Evolutionary conservation across 2,797 vertebrate genomes (phyloP), one percentile per base, ranked within the genome.

Genomic region (Gouania willdenowi): DNA sequence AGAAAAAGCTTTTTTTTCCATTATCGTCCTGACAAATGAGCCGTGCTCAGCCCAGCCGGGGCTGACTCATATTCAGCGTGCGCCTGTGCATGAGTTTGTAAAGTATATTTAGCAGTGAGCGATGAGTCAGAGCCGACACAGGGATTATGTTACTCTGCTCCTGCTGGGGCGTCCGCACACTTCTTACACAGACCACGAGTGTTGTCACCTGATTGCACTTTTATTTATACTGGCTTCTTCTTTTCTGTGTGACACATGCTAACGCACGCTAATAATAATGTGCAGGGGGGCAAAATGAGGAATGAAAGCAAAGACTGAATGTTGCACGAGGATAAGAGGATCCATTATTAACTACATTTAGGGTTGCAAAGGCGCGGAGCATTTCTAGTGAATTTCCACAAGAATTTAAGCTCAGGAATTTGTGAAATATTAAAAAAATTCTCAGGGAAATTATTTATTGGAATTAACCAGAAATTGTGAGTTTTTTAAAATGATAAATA

Each of bases 51-150:
- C 70, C n/a, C n/a, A n/a, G 58, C 3, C 52, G 43, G 29, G 22
- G 63, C 66, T 83, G 83, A 83, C 68, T 81, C 75, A 83, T 53
- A 15, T 54, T 49, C 50, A 47, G 66, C 53, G 37, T 59, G 16
- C 43, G 67, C 35, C 4, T 39, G 46, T 49, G 48, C 44, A 67
- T 68, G 49, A 61, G 79, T 71, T 68, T 70, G 71, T 66, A 54
- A 66, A 71, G 60, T 87, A 86, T 85, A 82, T 86, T 86, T 87
- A 87, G 81, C 76, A 75, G 32, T 32, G 64, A 54, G 58, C 39
- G 55, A 55, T 84, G 84, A 89, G 67, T 88, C 85, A 85, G 49
- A 73, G 71, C 71, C 73, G 75, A 68, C 82, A 34, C 59, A 64
- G 49, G 73, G 66, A 79, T 84, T 75, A 77, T 74, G 67, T 79